phyloP scores from a whole-genome alignment of 2,113 vertebrate species.

The Enhydra lutris region DNA sequence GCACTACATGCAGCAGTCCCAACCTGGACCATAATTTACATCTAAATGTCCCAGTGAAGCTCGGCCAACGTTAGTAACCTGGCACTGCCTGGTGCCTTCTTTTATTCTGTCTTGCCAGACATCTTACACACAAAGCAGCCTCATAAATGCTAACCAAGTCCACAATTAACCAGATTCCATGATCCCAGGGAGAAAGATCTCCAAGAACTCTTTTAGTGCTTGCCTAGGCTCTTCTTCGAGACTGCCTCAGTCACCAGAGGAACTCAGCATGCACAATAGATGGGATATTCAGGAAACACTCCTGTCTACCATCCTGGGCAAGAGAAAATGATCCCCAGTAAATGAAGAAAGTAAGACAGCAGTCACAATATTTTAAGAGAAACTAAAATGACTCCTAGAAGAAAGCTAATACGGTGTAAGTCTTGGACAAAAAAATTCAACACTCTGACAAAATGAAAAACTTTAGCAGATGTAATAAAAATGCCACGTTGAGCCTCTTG shows the following conservation, averaged over 20 bases:
- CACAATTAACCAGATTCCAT: neutral
- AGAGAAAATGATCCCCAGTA: neutral
- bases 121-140: slow-evolving; percentile 38
- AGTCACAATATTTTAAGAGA: slow-evolving; percentile 42
- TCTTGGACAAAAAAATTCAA: neutral
- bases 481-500: neutral
- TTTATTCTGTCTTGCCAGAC: slow-evolving; percentile 34
- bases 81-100: slow-evolving; percentile 10
- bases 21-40: slow-evolving; percentile 46
- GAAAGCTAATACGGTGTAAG: neutral
- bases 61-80: slow-evolving; percentile 59
- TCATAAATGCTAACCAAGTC: neutral
- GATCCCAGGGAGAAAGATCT: slow-evolving; percentile 24
- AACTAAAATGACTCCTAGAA: slow-evolving; percentile 36
- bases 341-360: neutral
- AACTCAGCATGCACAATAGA: neutral
- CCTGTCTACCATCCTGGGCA: neutral
- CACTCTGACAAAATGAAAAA: neutral
- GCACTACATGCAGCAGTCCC: neutral
- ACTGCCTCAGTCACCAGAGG: neutral
- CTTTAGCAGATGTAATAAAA: neutral
- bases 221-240: slow-evolving; percentile 8
- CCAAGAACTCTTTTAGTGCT: slow-evolving; percentile 27
- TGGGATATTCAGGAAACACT: neutral
- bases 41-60: slow-evolving; percentile 64